These are phyloP conservation scores for Catajapyx aquilonaris DNA, from an alignment of 1,140 invertebrate species.

Conservation along the genomic window DNA sequence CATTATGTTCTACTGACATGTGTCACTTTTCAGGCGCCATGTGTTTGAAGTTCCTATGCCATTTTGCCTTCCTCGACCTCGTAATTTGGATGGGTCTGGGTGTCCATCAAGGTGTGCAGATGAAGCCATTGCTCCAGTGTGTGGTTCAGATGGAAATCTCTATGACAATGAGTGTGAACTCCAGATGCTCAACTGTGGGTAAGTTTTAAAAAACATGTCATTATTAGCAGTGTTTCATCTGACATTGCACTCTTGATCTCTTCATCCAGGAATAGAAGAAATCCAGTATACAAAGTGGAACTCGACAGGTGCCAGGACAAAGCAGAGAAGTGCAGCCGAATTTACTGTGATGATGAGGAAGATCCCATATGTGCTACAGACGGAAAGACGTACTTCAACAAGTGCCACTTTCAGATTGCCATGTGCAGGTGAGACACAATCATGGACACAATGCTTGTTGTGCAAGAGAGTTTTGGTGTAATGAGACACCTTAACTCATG, in stretches of 20 bases:
- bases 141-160: slow-evolving; percentile 68
- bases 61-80: slow-evolving; percentile 59
- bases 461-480: too few relatives aligned
- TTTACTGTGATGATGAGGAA: slow-evolving; percentile 31
- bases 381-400: slow-evolving; percentile 55
- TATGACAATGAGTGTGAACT: slow-evolving; percentile 78
- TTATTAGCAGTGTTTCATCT: neutral
- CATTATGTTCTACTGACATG: too few relatives aligned
- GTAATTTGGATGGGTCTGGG: slow-evolving; percentile 28
- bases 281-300: slow-evolving; percentile 37
- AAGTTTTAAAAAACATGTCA: slow-evolving; percentile 18
- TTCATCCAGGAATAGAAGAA: neutral
- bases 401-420: slow-evolving; percentile 59
- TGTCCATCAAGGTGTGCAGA: slow-evolving; percentile 49
- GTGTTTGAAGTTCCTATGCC: slow-evolving; percentile 79
- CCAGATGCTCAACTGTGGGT: slow-evolving; percentile 77
- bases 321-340: slow-evolving; percentile 45
- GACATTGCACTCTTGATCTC: neutral
- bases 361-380: slow-evolving; percentile 69
- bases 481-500: too few relatives aligned
- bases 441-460: too few relatives aligned
- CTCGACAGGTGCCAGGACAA: slow-evolving; percentile 52
- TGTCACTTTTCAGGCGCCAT: slow-evolving; percentile 63
- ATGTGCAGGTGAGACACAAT: too few relatives aligned
- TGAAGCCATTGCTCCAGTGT: slow-evolving; percentile 39